phyloP scores from a whole-genome alignment of 2,888 invertebrate species.

The Stramonita haemastoma region DNA sequence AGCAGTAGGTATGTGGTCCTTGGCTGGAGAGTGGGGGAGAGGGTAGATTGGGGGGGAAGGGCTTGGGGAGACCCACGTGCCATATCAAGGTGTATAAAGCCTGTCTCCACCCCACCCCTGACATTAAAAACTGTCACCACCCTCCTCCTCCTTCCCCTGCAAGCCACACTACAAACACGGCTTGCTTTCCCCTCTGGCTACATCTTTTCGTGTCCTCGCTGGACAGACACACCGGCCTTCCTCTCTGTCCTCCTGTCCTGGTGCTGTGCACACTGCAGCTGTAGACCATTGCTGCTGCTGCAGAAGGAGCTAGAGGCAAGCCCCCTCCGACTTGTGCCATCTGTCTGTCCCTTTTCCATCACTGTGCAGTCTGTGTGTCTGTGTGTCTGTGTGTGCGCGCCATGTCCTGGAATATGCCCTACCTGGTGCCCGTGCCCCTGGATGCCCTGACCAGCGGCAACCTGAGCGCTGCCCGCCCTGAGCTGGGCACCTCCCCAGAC shows the following conservation, averaged over 20 bases:
- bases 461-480: conserved; percentile 18
- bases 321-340: too few species aligned
- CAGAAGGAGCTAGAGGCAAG: too few species aligned
- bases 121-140: not conserved
- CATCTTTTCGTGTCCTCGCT: too few species aligned
- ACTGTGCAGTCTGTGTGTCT: too few species aligned
- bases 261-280: too few species aligned
- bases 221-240: too few species aligned
- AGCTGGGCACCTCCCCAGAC: not conserved
- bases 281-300: too few species aligned
- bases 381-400: too few species aligned
- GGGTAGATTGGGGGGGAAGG: not conserved
- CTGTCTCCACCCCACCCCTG: not conserved
- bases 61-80: not conserved
- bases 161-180: too few species aligned
- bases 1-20: not conserved
- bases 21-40: not conserved
- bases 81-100: not conserved
- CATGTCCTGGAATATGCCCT: conserved; percentile 26
- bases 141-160: not conserved
- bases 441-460: not conserved
- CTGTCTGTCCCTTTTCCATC: too few species aligned
- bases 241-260: too few species aligned
- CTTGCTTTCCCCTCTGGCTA: too few species aligned
- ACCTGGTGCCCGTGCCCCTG: not conserved